Conservation (phyloP, 2,113 vertebrate species). For the Todiramphus saurophagus region DNA sequence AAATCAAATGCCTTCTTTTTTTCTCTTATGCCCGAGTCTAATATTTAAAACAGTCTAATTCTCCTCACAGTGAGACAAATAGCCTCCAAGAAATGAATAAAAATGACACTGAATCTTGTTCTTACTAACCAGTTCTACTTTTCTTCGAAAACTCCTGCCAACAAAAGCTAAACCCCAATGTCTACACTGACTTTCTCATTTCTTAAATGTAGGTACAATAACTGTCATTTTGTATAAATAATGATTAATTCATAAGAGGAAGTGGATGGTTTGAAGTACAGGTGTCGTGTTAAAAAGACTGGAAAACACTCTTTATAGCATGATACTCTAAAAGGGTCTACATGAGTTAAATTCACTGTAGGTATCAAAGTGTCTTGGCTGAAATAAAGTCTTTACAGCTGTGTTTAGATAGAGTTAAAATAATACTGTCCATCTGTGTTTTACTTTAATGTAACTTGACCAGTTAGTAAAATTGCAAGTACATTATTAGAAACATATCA, state of each 20-base stretch:
- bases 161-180: not conserved
- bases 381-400: not conserved
- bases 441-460: not conserved
- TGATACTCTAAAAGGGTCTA: not conserved
- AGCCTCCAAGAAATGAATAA: not conserved
- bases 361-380: not conserved
- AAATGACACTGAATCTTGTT: not conserved
- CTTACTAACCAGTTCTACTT: not conserved
- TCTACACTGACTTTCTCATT: not conserved
- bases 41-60: not conserved
- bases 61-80: not conserved
- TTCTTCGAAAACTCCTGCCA: not conserved
- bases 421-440: not conserved
- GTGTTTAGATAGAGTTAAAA: slow-evolving; percentile 22
- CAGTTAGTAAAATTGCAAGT: not conserved
- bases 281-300: not conserved
- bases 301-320: not conserved
- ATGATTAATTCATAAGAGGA: not conserved
- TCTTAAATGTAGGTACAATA: not conserved
- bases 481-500: not conserved
- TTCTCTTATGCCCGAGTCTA: not conserved
- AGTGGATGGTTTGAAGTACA: not conserved
- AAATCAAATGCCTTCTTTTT: not conserved
- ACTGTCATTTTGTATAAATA: not conserved
- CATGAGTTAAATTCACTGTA: not conserved